Percentiles rank a stretch among this genome's conserved stretches.
Conservation (phyloP, 2,797 vertebrate genomes). For the Thamnophis elegans region DNA sequence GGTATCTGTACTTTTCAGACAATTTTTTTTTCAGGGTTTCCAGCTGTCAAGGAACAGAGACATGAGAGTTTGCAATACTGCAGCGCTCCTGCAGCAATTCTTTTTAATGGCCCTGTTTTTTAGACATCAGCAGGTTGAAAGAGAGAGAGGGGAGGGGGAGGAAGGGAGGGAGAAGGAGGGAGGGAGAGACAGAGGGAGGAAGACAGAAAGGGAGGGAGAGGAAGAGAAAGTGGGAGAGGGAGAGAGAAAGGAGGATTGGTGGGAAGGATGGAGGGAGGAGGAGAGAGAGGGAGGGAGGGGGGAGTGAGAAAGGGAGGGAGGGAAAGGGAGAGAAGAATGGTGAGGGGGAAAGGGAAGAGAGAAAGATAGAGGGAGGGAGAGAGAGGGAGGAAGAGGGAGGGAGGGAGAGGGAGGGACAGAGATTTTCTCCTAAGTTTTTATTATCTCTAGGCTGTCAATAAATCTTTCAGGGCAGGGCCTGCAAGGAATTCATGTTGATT, state of each 20-base stretch:
- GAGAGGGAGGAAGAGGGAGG: too few relatives aligned
- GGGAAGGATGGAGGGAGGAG: not conserved
- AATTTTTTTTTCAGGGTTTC: not conserved
- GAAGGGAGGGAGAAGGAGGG: too few relatives aligned
- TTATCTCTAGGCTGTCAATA: not conserved
- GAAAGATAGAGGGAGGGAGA: too few relatives aligned
- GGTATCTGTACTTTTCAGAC: not conserved
- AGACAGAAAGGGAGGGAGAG: too few relatives aligned
- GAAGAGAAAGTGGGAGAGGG: rapidly evolving
- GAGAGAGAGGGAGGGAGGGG: too few relatives aligned
- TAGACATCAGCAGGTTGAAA: not conserved
- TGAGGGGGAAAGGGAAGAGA: too few relatives aligned
- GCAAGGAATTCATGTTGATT: not conserved
- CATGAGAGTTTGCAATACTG: not conserved
- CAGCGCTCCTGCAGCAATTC: not conserved
- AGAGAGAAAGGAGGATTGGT: too few relatives aligned
- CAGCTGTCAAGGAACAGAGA: not conserved
- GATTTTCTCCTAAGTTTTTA: not conserved
- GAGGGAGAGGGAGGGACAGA: not conserved
- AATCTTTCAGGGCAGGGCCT: not conserved
- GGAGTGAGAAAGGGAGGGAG: too few relatives aligned
- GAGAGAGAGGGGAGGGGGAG: too few relatives aligned
- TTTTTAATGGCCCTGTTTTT: not conserved
- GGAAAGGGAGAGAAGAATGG: rapidly evolving
- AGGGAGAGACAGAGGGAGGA: not conserved